phyloP scores from a whole-genome alignment of 1,140 invertebrate species.

The Leptinotarsa lineolata region DNA sequence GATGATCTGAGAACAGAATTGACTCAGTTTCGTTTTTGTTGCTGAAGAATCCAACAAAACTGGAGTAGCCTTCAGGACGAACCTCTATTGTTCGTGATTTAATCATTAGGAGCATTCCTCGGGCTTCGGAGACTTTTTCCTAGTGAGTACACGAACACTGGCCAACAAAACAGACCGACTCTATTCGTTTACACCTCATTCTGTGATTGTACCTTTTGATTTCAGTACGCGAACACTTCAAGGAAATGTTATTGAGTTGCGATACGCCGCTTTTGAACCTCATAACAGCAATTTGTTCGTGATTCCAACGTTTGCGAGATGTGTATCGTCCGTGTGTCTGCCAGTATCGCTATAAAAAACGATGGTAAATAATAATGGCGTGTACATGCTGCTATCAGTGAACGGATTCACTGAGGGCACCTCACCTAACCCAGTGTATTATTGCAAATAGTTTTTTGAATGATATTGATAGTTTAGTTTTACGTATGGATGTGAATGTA shows the following conservation, averaged over 20 bases:
- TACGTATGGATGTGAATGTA: too few relatives aligned
- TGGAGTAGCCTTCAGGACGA: too few relatives aligned
- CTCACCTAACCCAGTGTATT: too few relatives aligned
- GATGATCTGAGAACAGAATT: too few relatives aligned
- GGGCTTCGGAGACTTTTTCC: neutral
- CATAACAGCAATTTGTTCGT: conserved; percentile 27
- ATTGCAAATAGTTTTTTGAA: too few relatives aligned
- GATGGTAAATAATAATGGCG: conserved; percentile 12
- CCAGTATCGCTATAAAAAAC: conserved; percentile 1
- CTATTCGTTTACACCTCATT: conserved; percentile 39
- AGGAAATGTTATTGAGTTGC: conserved; percentile 30
- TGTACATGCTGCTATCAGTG: neutral
- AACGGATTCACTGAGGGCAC: conserved; percentile 3
- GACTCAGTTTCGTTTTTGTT: too few relatives aligned
- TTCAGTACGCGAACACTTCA: conserved; percentile 27
- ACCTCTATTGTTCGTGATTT: too few relatives aligned
- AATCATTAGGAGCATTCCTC: too few relatives aligned
- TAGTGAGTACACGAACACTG: conserved; percentile 5
- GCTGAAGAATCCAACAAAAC: too few relatives aligned
- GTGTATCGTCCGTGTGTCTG: conserved; percentile 16
- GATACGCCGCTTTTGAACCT: conserved; percentile 28
- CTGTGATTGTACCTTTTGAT: conserved; percentile 35
- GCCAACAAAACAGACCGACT: conserved; percentile 34
- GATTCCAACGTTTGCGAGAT: conserved; percentile 18
- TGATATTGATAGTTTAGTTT: too few relatives aligned